Conservation (phyloP, 2,113 vertebrate species). For the Psettodes erumei region DNA sequence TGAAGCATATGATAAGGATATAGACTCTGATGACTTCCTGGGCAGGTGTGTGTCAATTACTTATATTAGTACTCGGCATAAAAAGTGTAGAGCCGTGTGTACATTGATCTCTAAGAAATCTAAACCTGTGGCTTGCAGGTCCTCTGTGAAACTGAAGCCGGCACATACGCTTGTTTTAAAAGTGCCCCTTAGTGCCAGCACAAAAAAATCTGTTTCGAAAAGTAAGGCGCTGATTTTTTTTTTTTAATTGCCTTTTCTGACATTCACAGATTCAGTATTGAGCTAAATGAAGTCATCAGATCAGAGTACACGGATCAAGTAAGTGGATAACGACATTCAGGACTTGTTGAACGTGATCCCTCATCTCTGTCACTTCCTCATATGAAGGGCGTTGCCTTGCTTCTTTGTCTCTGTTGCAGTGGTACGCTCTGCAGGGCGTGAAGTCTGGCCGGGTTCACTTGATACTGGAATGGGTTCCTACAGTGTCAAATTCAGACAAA, state of each 20-base stretch:
- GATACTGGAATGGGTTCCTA: conserved; percentile 87
- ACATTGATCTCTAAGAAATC: conserved; percentile 1
- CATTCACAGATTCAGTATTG: conserved; percentile 72
- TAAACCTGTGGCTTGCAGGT: no score
- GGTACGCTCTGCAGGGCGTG: conserved; percentile 89
- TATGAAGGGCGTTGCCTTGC: neutral
- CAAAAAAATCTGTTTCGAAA: no score
- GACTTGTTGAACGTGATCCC: neutral
- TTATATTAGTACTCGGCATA: neutral
- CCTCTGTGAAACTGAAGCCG: no score
- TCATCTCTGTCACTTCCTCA: neutral
- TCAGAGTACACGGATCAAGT: conserved; percentile 80
- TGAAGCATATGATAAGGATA: conserved; percentile 90
- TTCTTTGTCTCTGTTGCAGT: conserved; percentile 77
- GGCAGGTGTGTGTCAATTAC: conserved; percentile 84
- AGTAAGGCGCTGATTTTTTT: no score
- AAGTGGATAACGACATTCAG: conserved; percentile 20
- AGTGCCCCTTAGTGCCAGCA: neutral
- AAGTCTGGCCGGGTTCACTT: conserved; percentile 89
- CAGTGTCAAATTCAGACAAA: conserved; percentile 71
- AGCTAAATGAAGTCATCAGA: conserved; percentile 75
- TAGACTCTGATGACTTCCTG: conserved; percentile 92
- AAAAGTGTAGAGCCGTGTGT: neutral
- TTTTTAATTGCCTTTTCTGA: neutral
- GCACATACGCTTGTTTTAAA: neutral